Conservation (phyloP, 2,113 vertebrate genomes). For the Apaloderma vittatum region DNA sequence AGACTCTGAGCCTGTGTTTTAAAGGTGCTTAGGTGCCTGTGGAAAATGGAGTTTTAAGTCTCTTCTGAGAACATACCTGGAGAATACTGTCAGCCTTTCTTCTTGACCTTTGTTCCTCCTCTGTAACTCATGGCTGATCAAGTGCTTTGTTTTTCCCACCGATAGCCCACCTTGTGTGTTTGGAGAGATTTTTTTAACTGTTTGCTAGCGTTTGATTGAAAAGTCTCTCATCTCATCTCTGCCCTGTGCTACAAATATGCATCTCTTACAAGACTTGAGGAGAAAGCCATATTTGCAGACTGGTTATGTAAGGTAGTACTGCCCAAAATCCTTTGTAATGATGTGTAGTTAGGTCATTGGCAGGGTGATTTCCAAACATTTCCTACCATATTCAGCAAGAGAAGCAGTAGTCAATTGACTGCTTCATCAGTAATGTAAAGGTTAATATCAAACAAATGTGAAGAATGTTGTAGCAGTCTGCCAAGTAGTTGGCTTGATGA, state of each 20-base stretch:
- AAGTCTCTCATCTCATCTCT: not conserved
- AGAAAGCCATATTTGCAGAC: not conserved
- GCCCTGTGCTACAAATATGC: not conserved
- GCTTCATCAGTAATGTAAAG: not conserved
- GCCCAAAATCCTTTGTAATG: not conserved
- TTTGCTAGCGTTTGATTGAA: not conserved
- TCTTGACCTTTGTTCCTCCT: not conserved
- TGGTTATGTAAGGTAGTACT: not conserved
- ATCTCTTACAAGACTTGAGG: not conserved
- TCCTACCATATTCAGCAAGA: not conserved
- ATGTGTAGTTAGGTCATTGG: accelerated
- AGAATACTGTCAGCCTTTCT: not conserved
- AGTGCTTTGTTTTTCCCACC: not conserved
- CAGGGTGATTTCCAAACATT: not conserved
- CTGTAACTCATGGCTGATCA: not conserved
- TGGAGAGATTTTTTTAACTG: not conserved
- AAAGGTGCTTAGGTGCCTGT: not conserved
- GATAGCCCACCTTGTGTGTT: not conserved
- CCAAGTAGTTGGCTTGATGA: not conserved
- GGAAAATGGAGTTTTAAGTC: not conserved
- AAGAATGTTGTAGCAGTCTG: not conserved
- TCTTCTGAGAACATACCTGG: not conserved
- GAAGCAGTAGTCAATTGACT: not conserved
- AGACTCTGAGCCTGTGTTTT: not conserved
- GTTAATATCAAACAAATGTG: not conserved